Evolutionary conservation across 2,797 vertebrate species (phyloP), one percentile per base, ranked within the genome.

Genomic region (Rhinichthys osculus): DNA sequence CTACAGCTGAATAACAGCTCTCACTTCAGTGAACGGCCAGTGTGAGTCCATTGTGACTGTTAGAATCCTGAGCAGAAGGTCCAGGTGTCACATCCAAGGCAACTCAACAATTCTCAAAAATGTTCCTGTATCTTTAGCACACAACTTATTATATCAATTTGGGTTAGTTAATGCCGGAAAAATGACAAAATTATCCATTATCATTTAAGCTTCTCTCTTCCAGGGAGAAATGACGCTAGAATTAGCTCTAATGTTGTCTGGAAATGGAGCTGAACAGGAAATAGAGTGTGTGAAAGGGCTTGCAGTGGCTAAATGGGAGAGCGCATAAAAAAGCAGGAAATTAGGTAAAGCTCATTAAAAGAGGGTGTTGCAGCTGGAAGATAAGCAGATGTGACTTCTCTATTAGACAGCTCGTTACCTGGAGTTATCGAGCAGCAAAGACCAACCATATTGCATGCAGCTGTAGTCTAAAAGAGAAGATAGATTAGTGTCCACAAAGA

Each of bases 261-360:
- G 91, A 93, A 94, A 95, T 90, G 85, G 92, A 93, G 90, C 91
- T 87, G 92, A 92, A 90, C 89, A 92, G 91, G 91, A 93, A 95
- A 94, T 94, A 92, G 89, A 5, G 90, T 93, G 93, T 93, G 92
- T 93, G 92, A 89, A 87, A 81, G 64, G 50, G n/a, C 67, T 86
- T 72, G 81, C 66, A 57, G 17, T 78, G 73, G 52, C 74, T 89
- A 77, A 89, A 88, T 87, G 83, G 90, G 90, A 89, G 84, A 85
- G 85, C 92, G 90, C 88, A 92, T 91, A 92, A 91, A 93, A 89
- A 93, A 88, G 87, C 90, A 89, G 91, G 91, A 93, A 94, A 93
- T 86, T 83, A 91, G 87, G 93, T 92, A 90, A 92, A 92, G 89
- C 88, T 92, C 91, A 93, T 94, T 93, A 93, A 91, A 91, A 91